Base-by-base conservation (phyloP, 2,797 vertebrate genomes). In the Saxicola maurus region DNA sequence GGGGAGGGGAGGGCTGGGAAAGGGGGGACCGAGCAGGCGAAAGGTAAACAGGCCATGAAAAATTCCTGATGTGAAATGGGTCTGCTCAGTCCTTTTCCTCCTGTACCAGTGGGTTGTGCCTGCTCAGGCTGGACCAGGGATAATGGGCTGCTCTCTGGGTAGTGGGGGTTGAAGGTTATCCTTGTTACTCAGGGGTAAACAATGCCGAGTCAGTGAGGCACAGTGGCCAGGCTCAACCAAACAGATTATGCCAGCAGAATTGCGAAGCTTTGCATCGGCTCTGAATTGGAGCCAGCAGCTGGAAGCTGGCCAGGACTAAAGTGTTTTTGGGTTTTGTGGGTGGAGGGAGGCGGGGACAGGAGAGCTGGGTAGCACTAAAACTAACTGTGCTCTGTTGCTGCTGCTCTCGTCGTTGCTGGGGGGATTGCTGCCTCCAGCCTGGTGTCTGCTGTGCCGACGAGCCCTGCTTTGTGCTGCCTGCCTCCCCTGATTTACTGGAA, bases 231-330 rank as follows among this genome's bases (percentile, higher is more conserved):
- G 92, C 94, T 84, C 87, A 96, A 96, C 88, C 94, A 87, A 98
- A 97, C 82, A 95, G 96, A 93, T 95, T 93, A 90, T 97, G 96
- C 96, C 96, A 97, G 97, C 97, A 97, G 94, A 96, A 95, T 96
- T 95, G 91, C 59, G 92, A 69, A 95, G 95, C 97, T 97, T 96
- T 95, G 95, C 91, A 88, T 86, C 64, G 94, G 97, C 97, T 98
- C 98, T 98, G 98, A 97, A 97, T 97, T 95, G 96, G 97, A 96
- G 97, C 97, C 96, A 97, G 97, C 96, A 96, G 96, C 96, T 99
- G 99, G 98, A 98, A 94, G 87, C 94, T 37, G 92, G 98, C 99
- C 99, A 99, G 98, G 93, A 96, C 94, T 94, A 96, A 96, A 96
- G 96, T 97, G 97, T 95, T 96, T 96, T 93, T 92, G 92, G 96